phyloP scores from a whole-genome alignment of 2,113 vertebrate genomes.

The Pelecanoides urinatrix region DNA sequence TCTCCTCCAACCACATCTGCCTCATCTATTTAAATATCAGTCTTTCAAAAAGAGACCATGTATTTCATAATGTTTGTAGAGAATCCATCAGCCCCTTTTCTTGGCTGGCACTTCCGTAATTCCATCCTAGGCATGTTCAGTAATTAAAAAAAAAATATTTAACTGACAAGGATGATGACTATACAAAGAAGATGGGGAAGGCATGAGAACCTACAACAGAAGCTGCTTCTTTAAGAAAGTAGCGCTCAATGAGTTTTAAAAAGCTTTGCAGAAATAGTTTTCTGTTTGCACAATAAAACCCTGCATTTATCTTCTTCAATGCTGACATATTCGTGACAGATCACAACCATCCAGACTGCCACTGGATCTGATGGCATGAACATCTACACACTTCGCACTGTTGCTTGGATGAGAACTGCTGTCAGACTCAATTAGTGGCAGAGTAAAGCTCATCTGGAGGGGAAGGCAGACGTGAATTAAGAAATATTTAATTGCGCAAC shows the following conservation, averaged over 20 bases:
- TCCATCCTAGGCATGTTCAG: neutral
- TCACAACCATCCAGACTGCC: neutral
- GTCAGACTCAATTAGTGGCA: neutral
- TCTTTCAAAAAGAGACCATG: neutral
- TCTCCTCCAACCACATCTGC: neutral
- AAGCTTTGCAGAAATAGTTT: neutral
- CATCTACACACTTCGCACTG: neutral
- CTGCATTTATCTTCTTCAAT: neutral
- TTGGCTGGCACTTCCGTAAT: neutral
- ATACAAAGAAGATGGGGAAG: neutral
- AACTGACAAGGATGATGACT: neutral
- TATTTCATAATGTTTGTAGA: neutral
- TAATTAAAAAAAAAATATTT: neutral
- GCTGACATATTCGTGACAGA: neutral
- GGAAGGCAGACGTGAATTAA: neutral
- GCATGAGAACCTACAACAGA: neutral
- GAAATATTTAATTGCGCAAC: neutral
- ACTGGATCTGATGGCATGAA: neutral
- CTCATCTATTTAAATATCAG: neutral
- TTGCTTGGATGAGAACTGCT: neutral
- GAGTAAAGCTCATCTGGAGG: neutral
- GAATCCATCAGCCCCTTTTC: neutral
- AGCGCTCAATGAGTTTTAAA: neutral
- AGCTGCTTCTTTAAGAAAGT: neutral
- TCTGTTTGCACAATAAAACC: neutral